phyloP scores from a whole-genome alignment of 2,888 invertebrate genomes.

The Gisinianus flammeolus region DNA sequence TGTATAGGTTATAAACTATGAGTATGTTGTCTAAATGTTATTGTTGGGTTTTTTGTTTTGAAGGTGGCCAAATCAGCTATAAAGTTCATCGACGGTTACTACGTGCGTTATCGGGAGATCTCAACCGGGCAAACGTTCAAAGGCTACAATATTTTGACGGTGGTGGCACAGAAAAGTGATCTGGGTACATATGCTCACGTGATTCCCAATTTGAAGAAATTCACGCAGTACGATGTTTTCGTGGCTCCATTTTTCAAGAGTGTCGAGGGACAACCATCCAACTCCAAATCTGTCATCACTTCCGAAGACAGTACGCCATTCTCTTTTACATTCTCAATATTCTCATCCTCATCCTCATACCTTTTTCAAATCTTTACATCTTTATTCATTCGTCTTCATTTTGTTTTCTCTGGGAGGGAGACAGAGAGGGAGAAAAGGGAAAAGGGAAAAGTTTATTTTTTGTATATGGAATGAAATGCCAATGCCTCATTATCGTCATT shows the following conservation, averaged over 20 bases:
- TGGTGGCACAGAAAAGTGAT: constrained; percentile 65
- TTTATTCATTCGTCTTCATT: too few species aligned
- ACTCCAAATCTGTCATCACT: constrained; percentile 82
- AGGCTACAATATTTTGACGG: constrained; percentile 74
- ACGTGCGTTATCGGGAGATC: constrained; percentile 72
- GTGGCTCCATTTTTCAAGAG: constrained; percentile 87
- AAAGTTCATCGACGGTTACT: constrained; percentile 72
- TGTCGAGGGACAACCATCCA: constrained; percentile 90
- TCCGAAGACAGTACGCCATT: constrained; percentile 74
- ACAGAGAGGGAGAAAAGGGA: too few species aligned
- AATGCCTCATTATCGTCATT: too few species aligned
- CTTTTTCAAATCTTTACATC: too few species aligned
- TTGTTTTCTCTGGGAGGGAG: too few species aligned
- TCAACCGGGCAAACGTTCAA: constrained; percentile 63
- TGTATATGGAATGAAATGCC: too few species aligned
- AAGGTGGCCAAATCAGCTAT: constrained; percentile 60
- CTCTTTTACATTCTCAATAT: neutral
- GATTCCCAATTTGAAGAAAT: constrained; percentile 79
- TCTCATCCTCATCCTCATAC: too few species aligned
- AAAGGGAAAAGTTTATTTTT: too few species aligned
- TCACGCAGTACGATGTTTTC: constrained; percentile 89
- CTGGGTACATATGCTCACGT: constrained; percentile 76
- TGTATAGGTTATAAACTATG: too few species aligned
- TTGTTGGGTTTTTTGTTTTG: constrained; percentile 16
- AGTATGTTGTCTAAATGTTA: neutral